Base-by-base conservation (phyloP, 2,797 vertebrate genomes). In the Phalanger gymnotis region DNA sequence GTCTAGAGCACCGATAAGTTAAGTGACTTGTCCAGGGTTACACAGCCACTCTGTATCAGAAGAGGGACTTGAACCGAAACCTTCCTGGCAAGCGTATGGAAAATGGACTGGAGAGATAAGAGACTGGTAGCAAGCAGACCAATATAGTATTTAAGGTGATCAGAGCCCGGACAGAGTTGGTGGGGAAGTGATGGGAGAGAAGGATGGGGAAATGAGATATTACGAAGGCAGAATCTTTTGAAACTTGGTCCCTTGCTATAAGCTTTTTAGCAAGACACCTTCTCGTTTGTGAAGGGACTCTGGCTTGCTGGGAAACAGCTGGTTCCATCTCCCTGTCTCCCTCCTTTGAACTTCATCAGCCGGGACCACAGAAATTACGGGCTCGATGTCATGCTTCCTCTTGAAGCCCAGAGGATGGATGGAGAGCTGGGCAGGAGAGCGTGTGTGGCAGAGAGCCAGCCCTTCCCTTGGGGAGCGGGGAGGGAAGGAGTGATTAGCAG, bases 401-500 rank as follows among this genome's bases (percentile, higher is more conserved):
- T 91, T 94, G 56, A 94, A 94, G 53, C 5, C 0, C 3, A 55
- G 58, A 92, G 91, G n/a, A 5, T 34, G 91, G n/a, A 5, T 34
- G 61, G n/a, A 95, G 92, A 54, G 31, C 6, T 96, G 53, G 47
- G 40, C 73, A 27, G 73, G 73, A 47, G 22, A 87, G 27, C 9
- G 22, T 87, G 34, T 91, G 90, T 54, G 94, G 73, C 89, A 90
- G 92, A 94, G 92, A 97, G 93, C 95, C 95, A 91, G 90, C 9
- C 34, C 94, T 95, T 92, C 92, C 93, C 30, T 90, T 55, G 95
- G 52, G 27, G 92, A 55, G 47, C 14, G 14, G 92, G n/a, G 92
- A 94, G 94, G 97, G 92, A 94, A 55, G 58, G 92, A 94, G 91
- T 81, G 96, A 34, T 96, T 53, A 4, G 92, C 97, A 98, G 98